Base-by-base conservation (phyloP, 2,113 vertebrate genomes). In the Dasypus novemcinctus region DNA sequence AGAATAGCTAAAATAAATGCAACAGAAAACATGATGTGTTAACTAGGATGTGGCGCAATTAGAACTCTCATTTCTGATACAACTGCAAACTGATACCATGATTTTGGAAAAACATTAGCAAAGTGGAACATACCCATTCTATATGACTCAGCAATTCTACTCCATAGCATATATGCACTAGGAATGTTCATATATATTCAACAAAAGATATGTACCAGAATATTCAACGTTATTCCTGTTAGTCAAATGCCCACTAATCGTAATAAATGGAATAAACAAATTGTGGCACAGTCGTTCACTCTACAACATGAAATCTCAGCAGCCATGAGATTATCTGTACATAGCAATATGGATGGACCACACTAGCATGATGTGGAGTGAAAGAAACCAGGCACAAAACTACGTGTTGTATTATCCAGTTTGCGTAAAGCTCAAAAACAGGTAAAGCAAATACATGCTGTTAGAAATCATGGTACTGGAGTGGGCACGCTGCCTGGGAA, bases 61-160 rank as follows among this genome's bases (percentile, higher is more conserved):
- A 85, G 29, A 79, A 72, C 18, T 72, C 49, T 69, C 46, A 49
- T 23, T 63, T 64, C 49, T 61, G 41, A 12, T 43, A 43, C 27
- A 84, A 63, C 9, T 54, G 4, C 27, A 89, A 74, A 74, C 14
- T 66, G 54, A 6, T 63, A 83, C 18, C 61, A 94, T 43, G 31
- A 46, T 29, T 81, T 91, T 94, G 54, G 61, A 46, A 88, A 78
- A 88, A 94, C 46, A 84, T 61, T 71, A 64, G 27, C 64, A 84
- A 94, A 27, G 33, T 6, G 79, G 52, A 71, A 92, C 49, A 11
- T 41, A 57, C 7, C 64, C 41, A 66, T 41, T 92, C 78, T 41
- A 11, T 20, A 21, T 43, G 69, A 43, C 68, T 33, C 18, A 27
- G 61, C 29, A 71, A 64, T 82, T 71, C 69, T 17, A 78, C 12